Evolutionary conservation across 1,140 invertebrate species (phyloP).

Genomic region (Charaxes varanes): DNA sequence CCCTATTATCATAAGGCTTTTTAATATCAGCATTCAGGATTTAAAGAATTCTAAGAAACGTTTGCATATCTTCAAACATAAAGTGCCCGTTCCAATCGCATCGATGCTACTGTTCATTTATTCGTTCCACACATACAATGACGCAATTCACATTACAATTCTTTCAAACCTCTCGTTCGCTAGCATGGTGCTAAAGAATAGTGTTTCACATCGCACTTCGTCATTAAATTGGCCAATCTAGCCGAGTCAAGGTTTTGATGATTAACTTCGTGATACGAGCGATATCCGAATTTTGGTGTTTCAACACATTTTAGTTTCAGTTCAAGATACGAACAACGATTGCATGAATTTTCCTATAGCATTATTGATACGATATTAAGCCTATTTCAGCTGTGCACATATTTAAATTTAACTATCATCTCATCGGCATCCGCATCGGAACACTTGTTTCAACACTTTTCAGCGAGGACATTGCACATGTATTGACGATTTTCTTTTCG

Average conservation of each 20-base stretch:
- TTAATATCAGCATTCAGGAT: background rate
- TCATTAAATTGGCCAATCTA: constrained; percentile 22
- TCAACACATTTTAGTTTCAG: constrained; percentile 1
- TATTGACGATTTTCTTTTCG: background rate
- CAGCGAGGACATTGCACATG: too few relatives aligned
- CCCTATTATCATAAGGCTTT: background rate
- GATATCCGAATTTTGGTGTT: constrained; percentile 10
- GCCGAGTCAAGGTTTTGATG: constrained; percentile 26
- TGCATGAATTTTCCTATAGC: too few relatives aligned
- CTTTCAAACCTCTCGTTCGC: constrained; percentile 22
- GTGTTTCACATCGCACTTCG: constrained; percentile 21
- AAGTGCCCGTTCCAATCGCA: background rate
- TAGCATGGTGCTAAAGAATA: constrained; percentile 19
- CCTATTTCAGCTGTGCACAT: background rate
- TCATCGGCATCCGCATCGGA: constrained; percentile 1
- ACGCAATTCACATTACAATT: constrained; percentile 24
- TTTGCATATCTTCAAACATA: too few relatives aligned
- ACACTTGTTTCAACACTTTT: constrained; percentile 9
- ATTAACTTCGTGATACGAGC: constrained; percentile 22
- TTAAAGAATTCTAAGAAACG: too few relatives aligned
- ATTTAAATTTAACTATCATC: constrained; percentile 1
- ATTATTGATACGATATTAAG: too few relatives aligned
- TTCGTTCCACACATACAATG: constrained; percentile 8
- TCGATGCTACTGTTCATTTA: constrained; percentile 14
- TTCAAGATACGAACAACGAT: too few relatives aligned